Evolutionary conservation across 2,797 vertebrate species (phyloP).

Genomic region (Hippopotamyrus pictus): DNA sequence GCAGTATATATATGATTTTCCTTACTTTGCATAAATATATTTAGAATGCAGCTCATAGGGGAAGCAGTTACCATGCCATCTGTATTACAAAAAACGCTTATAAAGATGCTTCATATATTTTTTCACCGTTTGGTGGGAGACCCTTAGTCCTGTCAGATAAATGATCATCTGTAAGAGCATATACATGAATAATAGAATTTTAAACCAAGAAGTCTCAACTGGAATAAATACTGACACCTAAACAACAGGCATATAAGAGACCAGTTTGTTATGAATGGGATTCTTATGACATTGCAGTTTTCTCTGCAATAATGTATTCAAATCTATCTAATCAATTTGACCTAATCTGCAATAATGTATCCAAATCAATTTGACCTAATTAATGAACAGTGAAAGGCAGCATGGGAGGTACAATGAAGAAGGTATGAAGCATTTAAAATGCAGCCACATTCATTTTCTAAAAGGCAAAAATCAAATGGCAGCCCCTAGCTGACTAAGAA

Average conservation of each 20-base stretch:
- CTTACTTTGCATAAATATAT: constrained; percentile 27
- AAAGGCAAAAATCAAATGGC: constrained; percentile 36
- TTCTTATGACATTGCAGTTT: constrained; percentile 26
- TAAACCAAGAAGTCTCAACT: constrained; percentile 32
- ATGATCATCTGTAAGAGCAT: constrained; percentile 5
- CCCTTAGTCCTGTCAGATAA: background rate
- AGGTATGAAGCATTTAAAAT: constrained; percentile 32
- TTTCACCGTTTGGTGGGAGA: background rate
- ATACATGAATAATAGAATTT: constrained; percentile 33
- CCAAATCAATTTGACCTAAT: constrained; percentile 44
- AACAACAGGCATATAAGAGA: constrained; percentile 25
- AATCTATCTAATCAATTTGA: constrained; percentile 32
- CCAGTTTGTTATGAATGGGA: constrained; percentile 27
- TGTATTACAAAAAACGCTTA: background rate
- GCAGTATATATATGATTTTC: constrained; percentile 48
- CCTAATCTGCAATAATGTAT: constrained; percentile 29
- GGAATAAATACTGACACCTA: constrained; percentile 34
- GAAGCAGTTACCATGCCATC: constrained; percentile 27
- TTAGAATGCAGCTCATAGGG: constrained; percentile 5
- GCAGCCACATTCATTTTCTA: constrained; percentile 34
- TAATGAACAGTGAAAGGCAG: constrained; percentile 58
- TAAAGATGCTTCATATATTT: background rate
- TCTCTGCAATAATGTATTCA: background rate
- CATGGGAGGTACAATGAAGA: background rate
- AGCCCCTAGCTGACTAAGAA: constrained; percentile 32